A percentile compares a stretch with the other conserved stretches of the same genome.
These are phyloP conservation scores for Bombus haemorrhoidalis DNA, from an alignment of 1,140 invertebrate genomes.

Conservation along the genomic window DNA sequence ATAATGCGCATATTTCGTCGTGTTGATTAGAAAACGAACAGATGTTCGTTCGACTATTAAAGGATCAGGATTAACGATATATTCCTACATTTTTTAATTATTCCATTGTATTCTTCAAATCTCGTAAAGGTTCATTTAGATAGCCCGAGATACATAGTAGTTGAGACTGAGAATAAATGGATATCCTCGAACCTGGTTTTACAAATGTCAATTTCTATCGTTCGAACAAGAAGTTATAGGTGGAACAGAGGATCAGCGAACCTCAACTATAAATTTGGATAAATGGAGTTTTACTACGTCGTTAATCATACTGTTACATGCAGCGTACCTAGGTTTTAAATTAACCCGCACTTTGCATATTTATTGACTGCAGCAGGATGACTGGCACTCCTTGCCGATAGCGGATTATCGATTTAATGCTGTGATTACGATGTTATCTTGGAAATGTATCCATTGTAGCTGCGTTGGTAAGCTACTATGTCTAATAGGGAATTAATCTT, in stretches of 20 bases:
- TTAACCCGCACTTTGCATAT: conserved; percentile 32
- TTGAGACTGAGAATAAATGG: neutral
- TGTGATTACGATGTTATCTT: conserved; percentile 4
- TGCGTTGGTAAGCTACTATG: no score
- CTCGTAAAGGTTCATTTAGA: neutral
- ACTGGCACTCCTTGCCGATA: conserved; percentile 17
- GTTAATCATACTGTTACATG: conserved; percentile 17
- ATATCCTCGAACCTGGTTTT: neutral
- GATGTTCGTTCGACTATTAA: neutral
- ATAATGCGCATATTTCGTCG: no score
- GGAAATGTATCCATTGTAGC: neutral
- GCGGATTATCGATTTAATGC: conserved; percentile 15
- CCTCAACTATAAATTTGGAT: conserved; percentile 17
- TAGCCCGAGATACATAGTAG: neutral
- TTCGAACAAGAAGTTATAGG: conserved; percentile 8
- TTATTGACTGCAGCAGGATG: conserved; percentile 15
- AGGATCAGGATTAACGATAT: neutral
- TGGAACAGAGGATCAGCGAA: neutral
- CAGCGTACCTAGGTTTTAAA: conserved; percentile 25
- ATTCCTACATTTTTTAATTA: neutral
- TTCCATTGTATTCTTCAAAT: neutral
- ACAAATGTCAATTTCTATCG: conserved; percentile 16
- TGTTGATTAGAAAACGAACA: neutral
- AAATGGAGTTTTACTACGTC: conserved; percentile 28
- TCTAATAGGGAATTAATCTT: neutral